A percentile compares a stretch with the other conserved stretches of the same genome.
Evolutionary conservation across 2,888 invertebrate genomes (phyloP).

Genomic region (Bhutanitis thaidina): DNA sequence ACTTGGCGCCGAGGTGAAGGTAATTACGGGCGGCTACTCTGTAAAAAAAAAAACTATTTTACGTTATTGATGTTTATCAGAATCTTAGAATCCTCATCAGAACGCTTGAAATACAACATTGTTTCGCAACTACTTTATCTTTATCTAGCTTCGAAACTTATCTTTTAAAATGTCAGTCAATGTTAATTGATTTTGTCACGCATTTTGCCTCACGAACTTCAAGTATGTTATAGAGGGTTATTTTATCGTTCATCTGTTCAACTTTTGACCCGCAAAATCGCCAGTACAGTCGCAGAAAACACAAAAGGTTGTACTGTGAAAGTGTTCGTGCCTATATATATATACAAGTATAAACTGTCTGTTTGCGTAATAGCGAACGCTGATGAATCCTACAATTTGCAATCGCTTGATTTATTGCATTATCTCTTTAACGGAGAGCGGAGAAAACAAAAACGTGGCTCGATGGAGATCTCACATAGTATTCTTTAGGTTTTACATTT

Average conservation of each 20-base stretch:
- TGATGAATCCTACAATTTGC: slow-evolving; percentile 20
- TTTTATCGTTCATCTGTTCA: neutral
- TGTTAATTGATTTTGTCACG: too few relatives aligned
- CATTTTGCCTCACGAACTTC: too few relatives aligned
- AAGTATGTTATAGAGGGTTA: neutral
- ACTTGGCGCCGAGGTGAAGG: too few relatives aligned
- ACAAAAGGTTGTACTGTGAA: slow-evolving; percentile 18
- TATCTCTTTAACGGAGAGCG: neutral
- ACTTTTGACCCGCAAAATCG: slow-evolving; percentile 9
- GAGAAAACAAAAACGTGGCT: neutral
- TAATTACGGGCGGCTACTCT: too few relatives aligned
- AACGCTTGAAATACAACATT: too few relatives aligned
- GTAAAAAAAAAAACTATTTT: too few relatives aligned
- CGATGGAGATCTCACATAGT: neutral
- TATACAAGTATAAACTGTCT: slow-evolving; percentile 3
- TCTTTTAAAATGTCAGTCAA: too few relatives aligned
- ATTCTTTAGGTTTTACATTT: too few relatives aligned
- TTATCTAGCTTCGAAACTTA: too few relatives aligned
- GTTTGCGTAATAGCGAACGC: slow-evolving; percentile 13
- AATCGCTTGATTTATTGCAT: slow-evolving; percentile 17
- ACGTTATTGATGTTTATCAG: too few relatives aligned
- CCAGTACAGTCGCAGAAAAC: slow-evolving; percentile 9
- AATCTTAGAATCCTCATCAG: too few relatives aligned
- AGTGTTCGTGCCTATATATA: slow-evolving; percentile 9
- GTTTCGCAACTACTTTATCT: too few relatives aligned